Percentiles rank a stretch among this genome's conserved stretches.
These are phyloP conservation scores for Dicyrtomina minuta DNA, from an alignment of 2,888 invertebrate species.

Conservation along the genomic window DNA sequence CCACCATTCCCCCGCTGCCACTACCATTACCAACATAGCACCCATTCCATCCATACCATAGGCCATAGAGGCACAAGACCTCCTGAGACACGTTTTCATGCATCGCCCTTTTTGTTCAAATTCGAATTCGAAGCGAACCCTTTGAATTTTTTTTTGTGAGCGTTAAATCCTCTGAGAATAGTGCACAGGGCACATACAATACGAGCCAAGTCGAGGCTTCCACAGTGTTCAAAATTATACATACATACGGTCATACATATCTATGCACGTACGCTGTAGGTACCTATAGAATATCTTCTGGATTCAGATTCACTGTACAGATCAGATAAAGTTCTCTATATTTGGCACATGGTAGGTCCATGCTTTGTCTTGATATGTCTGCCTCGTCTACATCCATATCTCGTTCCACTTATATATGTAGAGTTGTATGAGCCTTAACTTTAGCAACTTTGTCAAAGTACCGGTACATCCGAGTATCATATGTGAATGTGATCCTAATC, in stretches of 20 bases:
- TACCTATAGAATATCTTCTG: too few species aligned
- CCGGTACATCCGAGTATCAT: not conserved
- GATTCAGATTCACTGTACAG: too few species aligned
- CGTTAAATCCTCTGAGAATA: conserved; percentile 40
- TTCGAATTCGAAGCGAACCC: conserved; percentile 31
- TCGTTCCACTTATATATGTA: not conserved
- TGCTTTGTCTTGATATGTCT: not conserved
- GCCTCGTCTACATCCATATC: not conserved
- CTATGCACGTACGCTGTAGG: too few species aligned
- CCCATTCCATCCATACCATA: conserved; percentile 11
- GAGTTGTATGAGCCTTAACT: not conserved
- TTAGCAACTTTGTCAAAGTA: conserved; percentile 1
- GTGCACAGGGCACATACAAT: conserved; percentile 8
- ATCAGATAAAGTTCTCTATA: too few species aligned
- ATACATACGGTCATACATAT: too few species aligned
- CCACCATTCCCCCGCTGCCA: too few species aligned
- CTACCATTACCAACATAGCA: conserved; percentile 4
- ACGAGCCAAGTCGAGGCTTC: not conserved
- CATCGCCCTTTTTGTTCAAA: conserved; percentile 32
- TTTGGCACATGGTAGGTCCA: not conserved
- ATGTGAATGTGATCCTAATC: conserved; percentile 38
- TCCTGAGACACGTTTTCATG: conserved; percentile 42
- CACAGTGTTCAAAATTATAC: not conserved
- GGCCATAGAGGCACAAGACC: too few species aligned
- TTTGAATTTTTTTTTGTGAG: conserved; percentile 37